phyloP scores from a whole-genome alignment of 2,113 vertebrate species.

The Procavia capensis region DNA sequence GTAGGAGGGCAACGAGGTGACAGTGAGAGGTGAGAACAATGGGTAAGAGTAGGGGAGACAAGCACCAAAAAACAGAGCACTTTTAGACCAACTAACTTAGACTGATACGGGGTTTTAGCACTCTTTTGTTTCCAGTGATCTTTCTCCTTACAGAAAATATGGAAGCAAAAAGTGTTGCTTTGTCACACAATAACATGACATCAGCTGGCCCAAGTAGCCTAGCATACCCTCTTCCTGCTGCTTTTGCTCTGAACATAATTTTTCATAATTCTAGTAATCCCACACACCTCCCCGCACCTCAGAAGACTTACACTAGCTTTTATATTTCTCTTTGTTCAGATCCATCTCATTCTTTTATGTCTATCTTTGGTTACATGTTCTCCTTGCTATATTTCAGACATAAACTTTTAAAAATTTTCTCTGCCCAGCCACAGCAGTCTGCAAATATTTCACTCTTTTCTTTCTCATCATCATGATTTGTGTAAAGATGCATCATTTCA shows the following conservation, averaged over 20 bases:
- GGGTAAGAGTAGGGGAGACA: background rate
- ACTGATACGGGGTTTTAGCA: background rate
- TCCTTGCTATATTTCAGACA: background rate
- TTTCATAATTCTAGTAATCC: background rate
- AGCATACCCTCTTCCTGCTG: background rate
- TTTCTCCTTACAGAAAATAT: slow-evolving; percentile 21
- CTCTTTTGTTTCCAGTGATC: background rate
- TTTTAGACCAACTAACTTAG: background rate
- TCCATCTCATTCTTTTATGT: background rate
- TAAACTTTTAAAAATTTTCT: slow-evolving; percentile 21
- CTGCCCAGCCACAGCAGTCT: background rate
- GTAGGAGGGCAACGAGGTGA: too few relatives aligned
- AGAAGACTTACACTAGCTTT: background rate
- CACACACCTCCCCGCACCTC: background rate
- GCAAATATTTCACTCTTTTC: background rate
- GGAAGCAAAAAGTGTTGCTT: background rate
- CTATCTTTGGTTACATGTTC: background rate
- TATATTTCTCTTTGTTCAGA: background rate
- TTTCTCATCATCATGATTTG: background rate
- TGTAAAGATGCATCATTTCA: background rate
- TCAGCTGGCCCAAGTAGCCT: background rate
- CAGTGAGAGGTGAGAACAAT: background rate
- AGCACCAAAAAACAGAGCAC: background rate
- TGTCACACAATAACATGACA: background rate
- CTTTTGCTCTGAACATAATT: background rate